Percentiles rank a stretch among this genome's conserved stretches.
phyloP scores from a whole-genome alignment of 2,797 vertebrate species.

The Acrossocheilus wenchowensis region DNA sequence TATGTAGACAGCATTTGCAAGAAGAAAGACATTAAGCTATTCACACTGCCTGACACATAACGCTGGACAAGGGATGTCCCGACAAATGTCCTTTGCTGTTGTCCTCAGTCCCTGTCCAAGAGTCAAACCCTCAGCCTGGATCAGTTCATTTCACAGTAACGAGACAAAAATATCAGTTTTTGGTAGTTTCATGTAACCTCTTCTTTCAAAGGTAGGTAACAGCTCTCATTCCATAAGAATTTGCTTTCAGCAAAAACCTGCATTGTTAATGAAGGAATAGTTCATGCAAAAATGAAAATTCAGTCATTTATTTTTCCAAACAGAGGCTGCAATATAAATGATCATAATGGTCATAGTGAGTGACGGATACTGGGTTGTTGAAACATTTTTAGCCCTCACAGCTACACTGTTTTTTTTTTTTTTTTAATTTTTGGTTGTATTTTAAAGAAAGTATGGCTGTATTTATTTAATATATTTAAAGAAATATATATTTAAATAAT shows the following conservation, averaged over 20 bases:
- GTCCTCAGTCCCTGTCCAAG: slow-evolving; percentile 22
- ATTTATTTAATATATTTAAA: background rate
- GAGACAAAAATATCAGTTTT: slow-evolving; percentile 41
- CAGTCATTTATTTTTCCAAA: background rate
- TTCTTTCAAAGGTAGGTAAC: slow-evolving; percentile 24
- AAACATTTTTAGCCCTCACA: background rate
- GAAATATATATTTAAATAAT: too few species aligned
- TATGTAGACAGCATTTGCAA: slow-evolving; percentile 31
- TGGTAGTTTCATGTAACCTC: slow-evolving; percentile 20
- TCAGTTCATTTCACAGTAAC: slow-evolving; percentile 12
- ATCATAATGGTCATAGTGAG: too few species aligned
- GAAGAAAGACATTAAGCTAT: slow-evolving; percentile 45
- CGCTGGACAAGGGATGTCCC: background rate
- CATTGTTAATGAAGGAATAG: background rate
- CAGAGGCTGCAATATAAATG: background rate
- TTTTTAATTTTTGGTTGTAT: background rate
- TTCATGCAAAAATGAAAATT: background rate
- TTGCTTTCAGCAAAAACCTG: background rate
- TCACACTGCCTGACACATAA: slow-evolving; percentile 44
- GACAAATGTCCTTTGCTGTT: slow-evolving; percentile 20
- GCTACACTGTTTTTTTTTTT: background rate
- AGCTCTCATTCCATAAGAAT: slow-evolving; percentile 21
- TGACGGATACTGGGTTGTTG: background rate
- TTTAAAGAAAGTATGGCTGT: background rate
- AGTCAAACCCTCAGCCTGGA: background rate